Evolutionary conservation across 2,888 invertebrate species (phyloP).

Genomic region (Teinopalpus imperialis): DNA sequence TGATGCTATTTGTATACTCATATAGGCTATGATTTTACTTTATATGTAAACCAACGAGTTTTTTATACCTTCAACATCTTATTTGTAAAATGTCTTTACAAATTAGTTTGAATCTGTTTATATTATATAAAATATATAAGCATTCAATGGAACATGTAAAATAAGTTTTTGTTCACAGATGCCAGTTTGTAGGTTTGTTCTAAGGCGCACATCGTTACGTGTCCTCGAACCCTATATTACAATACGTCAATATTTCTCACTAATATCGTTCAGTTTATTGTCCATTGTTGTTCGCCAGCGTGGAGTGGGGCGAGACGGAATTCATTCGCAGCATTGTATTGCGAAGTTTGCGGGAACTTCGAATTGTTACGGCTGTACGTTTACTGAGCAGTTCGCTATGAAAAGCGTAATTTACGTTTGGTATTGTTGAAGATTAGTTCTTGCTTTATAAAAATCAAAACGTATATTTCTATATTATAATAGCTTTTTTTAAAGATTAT

Average conservation of each 20-base stretch:
- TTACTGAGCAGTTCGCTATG: constrained; percentile 6
- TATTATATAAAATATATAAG: too few species aligned
- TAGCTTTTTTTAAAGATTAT: neutral
- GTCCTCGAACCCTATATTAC: constrained; percentile 48
- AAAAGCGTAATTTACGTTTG: constrained; percentile 6
- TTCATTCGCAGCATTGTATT: constrained; percentile 41
- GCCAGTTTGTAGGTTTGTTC: constrained; percentile 15
- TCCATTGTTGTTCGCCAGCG: constrained; percentile 48
- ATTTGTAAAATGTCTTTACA: too few species aligned
- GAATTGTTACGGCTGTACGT: constrained; percentile 26
- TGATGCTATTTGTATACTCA: too few species aligned
- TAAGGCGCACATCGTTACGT: constrained; percentile 35
- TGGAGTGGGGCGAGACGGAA: constrained; percentile 31
- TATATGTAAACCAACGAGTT: too few species aligned
- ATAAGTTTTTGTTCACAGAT: constrained; percentile 1
- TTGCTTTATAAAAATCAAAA: neutral
- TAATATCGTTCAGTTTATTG: constrained; percentile 50
- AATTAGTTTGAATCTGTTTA: too few species aligned
- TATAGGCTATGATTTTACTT: too few species aligned
- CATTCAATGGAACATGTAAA: neutral
- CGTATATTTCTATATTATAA: neutral
- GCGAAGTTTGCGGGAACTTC: constrained; percentile 34
- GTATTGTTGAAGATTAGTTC: constrained; percentile 1
- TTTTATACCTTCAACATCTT: too few species aligned
- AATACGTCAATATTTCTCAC: constrained; percentile 42